Conservation (phyloP, 2,113 vertebrate species). For the Ia io region DNA sequence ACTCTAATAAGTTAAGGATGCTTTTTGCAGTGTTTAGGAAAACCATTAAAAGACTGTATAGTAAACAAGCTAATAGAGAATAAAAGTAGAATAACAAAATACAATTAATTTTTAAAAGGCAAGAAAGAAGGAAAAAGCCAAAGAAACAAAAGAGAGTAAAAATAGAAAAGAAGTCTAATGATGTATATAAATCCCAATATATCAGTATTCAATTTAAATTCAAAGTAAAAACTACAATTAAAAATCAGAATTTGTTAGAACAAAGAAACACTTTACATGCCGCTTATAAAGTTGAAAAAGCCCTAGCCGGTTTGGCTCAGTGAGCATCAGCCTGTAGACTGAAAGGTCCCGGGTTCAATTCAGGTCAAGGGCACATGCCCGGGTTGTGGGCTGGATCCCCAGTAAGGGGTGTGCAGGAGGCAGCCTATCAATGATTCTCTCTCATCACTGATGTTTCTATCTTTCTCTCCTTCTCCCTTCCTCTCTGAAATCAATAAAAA, state of each 20-base stretch:
- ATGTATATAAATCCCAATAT: neutral
- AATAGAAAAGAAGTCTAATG: neutral
- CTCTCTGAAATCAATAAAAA: too few relatives aligned
- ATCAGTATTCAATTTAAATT: neutral
- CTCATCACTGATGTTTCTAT: too few relatives aligned
- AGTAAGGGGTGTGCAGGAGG: too few relatives aligned
- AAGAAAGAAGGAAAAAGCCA: neutral
- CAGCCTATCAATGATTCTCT: too few relatives aligned
- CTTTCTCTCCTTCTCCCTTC: too few relatives aligned
- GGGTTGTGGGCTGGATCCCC: too few relatives aligned
- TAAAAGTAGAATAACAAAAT: neutral
- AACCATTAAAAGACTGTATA: neutral
- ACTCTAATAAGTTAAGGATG: neutral
- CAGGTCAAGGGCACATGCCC: too few relatives aligned
- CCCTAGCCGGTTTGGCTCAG: too few relatives aligned
- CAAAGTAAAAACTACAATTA: neutral
- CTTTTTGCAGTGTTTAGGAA: neutral
- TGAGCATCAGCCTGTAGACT: too few relatives aligned
- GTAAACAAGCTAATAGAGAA: neutral
- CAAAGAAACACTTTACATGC: neutral
- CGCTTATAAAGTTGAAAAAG: neutral
- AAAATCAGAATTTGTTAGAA: neutral
- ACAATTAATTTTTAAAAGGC: neutral
- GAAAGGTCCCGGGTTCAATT: too few relatives aligned
- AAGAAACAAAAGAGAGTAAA: neutral